phyloP scores from a whole-genome alignment of 1,140 invertebrate genomes.

The Calycopis cecrops region DNA sequence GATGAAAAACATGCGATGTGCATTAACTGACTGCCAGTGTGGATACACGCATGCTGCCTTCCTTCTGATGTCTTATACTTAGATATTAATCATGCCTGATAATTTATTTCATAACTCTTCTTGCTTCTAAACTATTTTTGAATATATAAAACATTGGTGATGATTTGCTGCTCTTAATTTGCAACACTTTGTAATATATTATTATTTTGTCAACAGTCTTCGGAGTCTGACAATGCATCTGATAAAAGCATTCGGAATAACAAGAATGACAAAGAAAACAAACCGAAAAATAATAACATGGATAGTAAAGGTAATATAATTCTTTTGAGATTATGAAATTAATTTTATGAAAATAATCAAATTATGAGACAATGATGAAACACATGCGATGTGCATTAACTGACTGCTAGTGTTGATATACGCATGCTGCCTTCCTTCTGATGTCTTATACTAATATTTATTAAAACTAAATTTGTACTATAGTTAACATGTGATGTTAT shows the following conservation, averaged over 20 bases:
- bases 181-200: no score
- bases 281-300: slow-evolving; percentile 63
- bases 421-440: slow-evolving; percentile 61
- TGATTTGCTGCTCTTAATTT: no score
- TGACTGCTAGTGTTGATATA: slow-evolving; percentile 44
- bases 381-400: slow-evolving; percentile 47
- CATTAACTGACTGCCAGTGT: slow-evolving; percentile 35
- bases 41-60: slow-evolving; percentile 55
- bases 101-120: no score
- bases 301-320: slow-evolving; percentile 59
- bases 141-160: no score
- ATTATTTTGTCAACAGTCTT: slow-evolving; percentile 44
- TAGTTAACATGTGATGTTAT: no score
- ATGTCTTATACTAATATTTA: slow-evolving; percentile 21
- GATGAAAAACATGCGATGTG: slow-evolving; percentile 49
- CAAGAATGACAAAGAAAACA: slow-evolving; percentile 66
- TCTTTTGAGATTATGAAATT: neutral
- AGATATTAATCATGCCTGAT: neutral
- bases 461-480: neutral
- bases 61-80: slow-evolving; percentile 5
- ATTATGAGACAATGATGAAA: slow-evolving; percentile 23
- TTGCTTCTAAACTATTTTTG: no score
- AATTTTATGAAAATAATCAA: neutral
- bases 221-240: slow-evolving; percentile 65
- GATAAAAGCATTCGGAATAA: slow-evolving; percentile 59